Evolutionary conservation across 2,888 invertebrate species (phyloP).

Genomic region (Drosophila pseudotalamancana): DNA sequence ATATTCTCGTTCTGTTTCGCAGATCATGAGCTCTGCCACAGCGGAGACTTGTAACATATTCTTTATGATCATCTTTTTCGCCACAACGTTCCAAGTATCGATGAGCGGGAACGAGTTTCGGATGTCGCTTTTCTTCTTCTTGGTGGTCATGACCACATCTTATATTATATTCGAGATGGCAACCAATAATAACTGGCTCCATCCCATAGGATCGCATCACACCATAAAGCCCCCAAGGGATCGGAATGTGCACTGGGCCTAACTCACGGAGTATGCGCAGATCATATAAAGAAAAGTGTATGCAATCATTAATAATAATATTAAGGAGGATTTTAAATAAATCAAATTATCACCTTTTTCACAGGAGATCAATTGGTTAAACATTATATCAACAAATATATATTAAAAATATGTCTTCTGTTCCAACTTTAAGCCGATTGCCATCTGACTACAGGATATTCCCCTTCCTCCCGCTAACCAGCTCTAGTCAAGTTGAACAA

Average conservation of each 20-base stretch:
- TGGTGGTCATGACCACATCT: background rate
- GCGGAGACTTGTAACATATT: conserved; percentile 19
- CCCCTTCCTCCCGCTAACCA: conserved; percentile 14
- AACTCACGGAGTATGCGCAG: background rate
- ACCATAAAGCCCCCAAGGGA: conserved; percentile 3
- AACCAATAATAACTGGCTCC: background rate
- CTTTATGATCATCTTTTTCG: conserved; percentile 14
- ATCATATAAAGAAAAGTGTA: background rate
- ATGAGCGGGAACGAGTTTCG: conserved; percentile 56
- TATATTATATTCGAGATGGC: conserved; percentile 23
- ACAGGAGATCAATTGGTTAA: too few relatives aligned
- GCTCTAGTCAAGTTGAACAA: conserved; percentile 40
- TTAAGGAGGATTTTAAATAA: too few relatives aligned
- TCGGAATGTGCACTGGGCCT: conserved; percentile 5
- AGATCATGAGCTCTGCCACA: conserved; percentile 30
- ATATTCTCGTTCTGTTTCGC: background rate
- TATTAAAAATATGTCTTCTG: too few relatives aligned
- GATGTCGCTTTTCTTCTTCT: conserved; percentile 45
- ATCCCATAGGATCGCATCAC: conserved; percentile 26
- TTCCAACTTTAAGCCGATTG: background rate
- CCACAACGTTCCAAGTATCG: conserved; percentile 35
- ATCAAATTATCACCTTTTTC: too few relatives aligned
- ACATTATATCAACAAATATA: too few relatives aligned
- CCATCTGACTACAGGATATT: background rate
- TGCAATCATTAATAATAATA: background rate